phyloP scores from a whole-genome alignment of 2,113 vertebrate species.

The Rhipidura dahli region DNA sequence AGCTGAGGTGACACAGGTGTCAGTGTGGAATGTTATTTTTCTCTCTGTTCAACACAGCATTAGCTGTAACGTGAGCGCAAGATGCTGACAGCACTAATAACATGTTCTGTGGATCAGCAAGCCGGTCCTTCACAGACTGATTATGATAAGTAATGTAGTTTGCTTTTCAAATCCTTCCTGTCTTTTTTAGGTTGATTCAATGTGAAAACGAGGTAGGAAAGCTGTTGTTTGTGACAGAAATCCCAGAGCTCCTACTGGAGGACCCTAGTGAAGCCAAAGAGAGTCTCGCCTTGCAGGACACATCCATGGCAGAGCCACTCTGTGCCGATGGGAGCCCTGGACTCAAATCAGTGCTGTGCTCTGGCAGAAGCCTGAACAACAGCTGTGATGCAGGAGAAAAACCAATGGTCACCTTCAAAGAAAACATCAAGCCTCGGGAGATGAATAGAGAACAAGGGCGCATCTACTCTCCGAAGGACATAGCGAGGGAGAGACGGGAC shows the following conservation, averaged over 20 bases:
- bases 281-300: constrained; percentile 85
- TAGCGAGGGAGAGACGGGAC: constrained; percentile 81
- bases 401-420: constrained; percentile 94
- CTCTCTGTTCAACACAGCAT: not conserved
- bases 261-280: constrained; percentile 89
- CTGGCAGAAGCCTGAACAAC: constrained; percentile 83
- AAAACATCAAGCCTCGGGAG: constrained; percentile 95
- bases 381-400: constrained; percentile 85
- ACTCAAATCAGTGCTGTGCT: constrained; percentile 90
- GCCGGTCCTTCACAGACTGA: not conserved
- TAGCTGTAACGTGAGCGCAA: not conserved
- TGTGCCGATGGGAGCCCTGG: constrained; percentile 79
- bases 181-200: constrained; percentile 85
- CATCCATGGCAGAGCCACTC: constrained; percentile 78
- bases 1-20: not conserved
- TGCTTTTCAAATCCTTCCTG: constrained; percentile 18
- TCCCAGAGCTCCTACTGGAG: constrained; percentile 88
- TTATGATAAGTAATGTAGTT: not conserved
- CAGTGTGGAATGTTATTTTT: not conserved
- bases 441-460: constrained; percentile 81
- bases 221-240: constrained; percentile 90
- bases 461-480: constrained; percentile 81
- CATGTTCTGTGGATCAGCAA: not conserved
- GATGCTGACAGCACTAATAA: not conserved
- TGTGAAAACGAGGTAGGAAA: constrained; percentile 86